Base-by-base conservation (phyloP, 2,797 vertebrate genomes). In the Menidia menidia region DNA sequence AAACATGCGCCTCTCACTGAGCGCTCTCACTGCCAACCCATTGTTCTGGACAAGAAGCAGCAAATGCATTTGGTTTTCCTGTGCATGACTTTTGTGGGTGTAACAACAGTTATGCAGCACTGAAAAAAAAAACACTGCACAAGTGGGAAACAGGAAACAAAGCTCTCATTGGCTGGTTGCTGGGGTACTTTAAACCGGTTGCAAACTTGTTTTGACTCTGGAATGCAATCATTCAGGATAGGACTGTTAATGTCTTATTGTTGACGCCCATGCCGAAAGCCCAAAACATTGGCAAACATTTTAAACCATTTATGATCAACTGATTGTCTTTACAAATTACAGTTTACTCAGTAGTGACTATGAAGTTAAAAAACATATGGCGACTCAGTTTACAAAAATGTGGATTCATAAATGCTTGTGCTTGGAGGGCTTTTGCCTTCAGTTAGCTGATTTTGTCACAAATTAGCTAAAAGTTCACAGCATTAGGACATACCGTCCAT, bases 71-170 rank as follows among this genome's bases (percentile, higher is more conserved):
- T 57, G 54, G 59, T 59, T 74, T 87, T 81, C 85, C 87, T 88
- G 78, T 80, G 71, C 44, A 61, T 68, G 68, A 66, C 78, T 77
- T 77, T 55, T 77, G 82, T 83, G 87, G 76, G 87, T 88, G 83
- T 81, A 78, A 78, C 84, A 71, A 47, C 51, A 86, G 75, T 82
- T 39, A 69, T 74, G 73, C 60, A 68, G 72, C 64, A 60, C 45
- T 60, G 67, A 60, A 66, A 75, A 54, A 41, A 11, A 62, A 69
- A 71, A 64, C 44, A 39, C 57, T 73, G 63, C 62, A 77, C 73
- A 44, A 53, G 60, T 75, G 64, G 63, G 75, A 91, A 91, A 83
- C 93, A 93, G 92, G 93, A 94, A 93, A 83, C 87, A 18, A 68
- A 85, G 33, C 39, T 84, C 73, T 33, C 25, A 87, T 90, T 90